Base-by-base conservation (phyloP, 2,888 invertebrate genomes). In the Archips xylosteana region DNA sequence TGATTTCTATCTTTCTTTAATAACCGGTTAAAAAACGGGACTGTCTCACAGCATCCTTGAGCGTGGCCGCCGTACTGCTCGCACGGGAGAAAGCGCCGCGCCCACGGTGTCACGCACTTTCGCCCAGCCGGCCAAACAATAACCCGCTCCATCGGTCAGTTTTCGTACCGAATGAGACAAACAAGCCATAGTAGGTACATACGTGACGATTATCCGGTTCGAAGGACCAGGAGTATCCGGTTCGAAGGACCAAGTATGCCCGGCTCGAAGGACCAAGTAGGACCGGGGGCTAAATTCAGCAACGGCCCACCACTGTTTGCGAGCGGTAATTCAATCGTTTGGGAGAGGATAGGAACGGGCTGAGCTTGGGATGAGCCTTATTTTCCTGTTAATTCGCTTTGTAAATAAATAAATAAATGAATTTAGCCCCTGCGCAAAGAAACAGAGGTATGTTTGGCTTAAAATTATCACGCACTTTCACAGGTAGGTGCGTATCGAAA, bases 41-140 rank as follows among this genome's bases (percentile, higher is more conserved):
- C 57, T 12, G 73, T 73, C 68, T 47, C 59, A 15, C 73, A 73
- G 73, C 73, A 45, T 73, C 73, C 63, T 32, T 0, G 5, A 23
- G 36, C 8, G 39, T 73, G 68, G 73, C 2, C 68, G 8, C 68
- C 73, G 15, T 57, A 57, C 63, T 68, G 68, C 73, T 63, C 68
- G 73, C 73, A 57, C 57, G 32, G n/a, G 57, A 57, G 57, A 57
- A 57, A 57, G 57, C 32, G 32, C 57, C 32, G 23, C 57, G 57
- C 57, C 57, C 57, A 32, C 57, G 57, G 32, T 32, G 57, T 32
- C 57, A 57, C 57, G 57, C 57, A 57, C 57, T 57, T 57, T 57
- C 57, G 57, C 57, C 57, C 57, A 12, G 12, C 51, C 49, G 49
- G 5, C n/a, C 23, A 57, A 57, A 57, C 57, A 57, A 57, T 57